These are phyloP conservation scores for Xanthia togata DNA, from an alignment of 2,888 invertebrate genomes.

Conservation along the genomic window DNA sequence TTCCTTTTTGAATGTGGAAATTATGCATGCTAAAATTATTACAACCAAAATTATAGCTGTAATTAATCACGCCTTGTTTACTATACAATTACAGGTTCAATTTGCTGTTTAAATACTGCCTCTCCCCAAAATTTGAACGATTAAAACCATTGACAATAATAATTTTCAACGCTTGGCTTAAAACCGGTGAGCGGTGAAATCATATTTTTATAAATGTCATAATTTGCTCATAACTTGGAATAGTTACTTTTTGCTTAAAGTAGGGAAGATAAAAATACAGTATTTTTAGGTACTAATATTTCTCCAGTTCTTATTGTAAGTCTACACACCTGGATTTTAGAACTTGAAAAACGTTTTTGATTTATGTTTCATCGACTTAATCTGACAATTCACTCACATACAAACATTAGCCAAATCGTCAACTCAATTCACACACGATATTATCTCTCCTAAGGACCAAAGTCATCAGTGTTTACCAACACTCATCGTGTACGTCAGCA, in stretches of 20 bases:
- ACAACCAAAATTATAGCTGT: slow-evolving; percentile 56
- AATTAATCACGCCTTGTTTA: slow-evolving; percentile 62
- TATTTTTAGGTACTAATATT: neutral
- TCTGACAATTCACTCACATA: neutral
- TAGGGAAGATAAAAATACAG: too few species aligned
- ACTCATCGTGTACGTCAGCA: slow-evolving; percentile 45
- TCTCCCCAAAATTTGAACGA: slow-evolving; percentile 16
- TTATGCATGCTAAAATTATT: slow-evolving; percentile 50
- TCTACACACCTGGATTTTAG: neutral
- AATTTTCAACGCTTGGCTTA: slow-evolving; percentile 37
- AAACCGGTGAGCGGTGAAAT: slow-evolving; percentile 19
- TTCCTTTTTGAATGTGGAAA: slow-evolving; percentile 36
- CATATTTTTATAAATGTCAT: slow-evolving; percentile 33
- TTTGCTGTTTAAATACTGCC: slow-evolving; percentile 40
- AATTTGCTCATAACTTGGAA: slow-evolving; percentile 34
- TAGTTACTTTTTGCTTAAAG: neutral
- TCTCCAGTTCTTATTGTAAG: neutral
- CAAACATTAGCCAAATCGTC: neutral
- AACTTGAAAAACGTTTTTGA: neutral
- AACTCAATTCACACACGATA: slow-evolving; percentile 25
- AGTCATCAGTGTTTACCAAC: slow-evolving; percentile 39
- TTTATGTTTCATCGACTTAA: neutral
- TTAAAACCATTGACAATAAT: slow-evolving; percentile 42
- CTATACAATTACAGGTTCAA: slow-evolving; percentile 57
- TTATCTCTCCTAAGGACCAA: slow-evolving; percentile 28